Evolutionary conservation across 2,797 vertebrate species (phyloP).

Genomic region (Lepilemur ruficaudatus): DNA sequence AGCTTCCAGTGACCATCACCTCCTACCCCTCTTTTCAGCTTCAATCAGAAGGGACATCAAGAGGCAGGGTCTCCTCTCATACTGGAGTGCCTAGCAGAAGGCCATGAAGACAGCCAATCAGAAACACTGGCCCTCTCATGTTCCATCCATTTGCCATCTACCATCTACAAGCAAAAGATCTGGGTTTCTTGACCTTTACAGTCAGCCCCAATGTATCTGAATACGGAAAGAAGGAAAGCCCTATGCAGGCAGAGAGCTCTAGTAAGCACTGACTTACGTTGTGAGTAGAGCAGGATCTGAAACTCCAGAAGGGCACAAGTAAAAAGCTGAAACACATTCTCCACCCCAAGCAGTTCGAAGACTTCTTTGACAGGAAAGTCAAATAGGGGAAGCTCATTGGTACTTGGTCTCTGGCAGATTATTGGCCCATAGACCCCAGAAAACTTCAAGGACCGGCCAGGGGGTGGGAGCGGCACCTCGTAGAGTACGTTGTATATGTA

Average conservation of each 20-base stretch:
- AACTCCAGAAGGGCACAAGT: conserved; percentile 98
- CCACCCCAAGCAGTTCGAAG: conserved; percentile 95
- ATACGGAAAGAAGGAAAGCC: neutral
- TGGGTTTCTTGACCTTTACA: conserved; percentile 4
- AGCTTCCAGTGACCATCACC: neutral
- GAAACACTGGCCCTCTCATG: neutral
- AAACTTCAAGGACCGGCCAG: conserved; percentile 96
- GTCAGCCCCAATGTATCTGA: neutral
- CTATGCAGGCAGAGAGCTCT: neutral
- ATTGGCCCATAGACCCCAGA: conserved; percentile 95
- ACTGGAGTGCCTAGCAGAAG: neutral
- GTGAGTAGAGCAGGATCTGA: conserved; percentile 99
- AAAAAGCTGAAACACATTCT: conserved; percentile 97
- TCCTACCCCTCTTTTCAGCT: neutral
- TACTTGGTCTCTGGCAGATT: conserved; percentile 97
- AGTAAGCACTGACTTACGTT: conserved; percentile 90
- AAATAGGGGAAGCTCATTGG: conserved; percentile 95
- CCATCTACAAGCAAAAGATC: neutral
- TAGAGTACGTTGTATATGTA: conserved; percentile 99
- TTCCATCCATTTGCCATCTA: neutral
- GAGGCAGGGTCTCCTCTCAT: neutral
- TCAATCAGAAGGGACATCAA: neutral
- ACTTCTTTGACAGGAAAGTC: conserved; percentile 95
- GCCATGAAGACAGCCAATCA: neutral
- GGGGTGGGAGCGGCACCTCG: conserved; percentile 96